Evolutionary conservation across 2,888 invertebrate genomes (phyloP).

Genomic region (Hydroisotoma schaefferi): DNA sequence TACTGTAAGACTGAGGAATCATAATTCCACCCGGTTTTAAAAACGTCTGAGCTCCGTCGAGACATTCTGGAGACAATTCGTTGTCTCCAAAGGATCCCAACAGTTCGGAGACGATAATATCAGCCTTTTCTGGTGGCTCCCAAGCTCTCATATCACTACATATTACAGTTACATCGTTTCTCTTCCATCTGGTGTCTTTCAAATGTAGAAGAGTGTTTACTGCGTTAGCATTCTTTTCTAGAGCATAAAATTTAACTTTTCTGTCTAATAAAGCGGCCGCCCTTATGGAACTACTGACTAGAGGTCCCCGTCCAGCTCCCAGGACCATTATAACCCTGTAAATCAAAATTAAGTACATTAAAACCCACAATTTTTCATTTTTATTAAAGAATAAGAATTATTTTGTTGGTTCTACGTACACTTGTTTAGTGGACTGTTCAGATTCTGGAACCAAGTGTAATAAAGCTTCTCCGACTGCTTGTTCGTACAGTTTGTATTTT

Average conservation of each 20-base stretch:
- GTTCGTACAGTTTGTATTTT: slow-evolving; percentile 86
- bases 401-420: slow-evolving; percentile 58
- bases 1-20: slow-evolving; percentile 85
- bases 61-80: slow-evolving; percentile 95
- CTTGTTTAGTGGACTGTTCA: slow-evolving; percentile 55
- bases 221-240: slow-evolving; percentile 98
- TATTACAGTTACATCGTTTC: slow-evolving; percentile 70
- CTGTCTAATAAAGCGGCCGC: slow-evolving; percentile 69
- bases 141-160: slow-evolving; percentile 83
- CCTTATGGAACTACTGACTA: slow-evolving; percentile 82
- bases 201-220: slow-evolving; percentile 63
- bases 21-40: slow-evolving; percentile 82
- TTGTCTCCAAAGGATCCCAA: slow-evolving; percentile 98
- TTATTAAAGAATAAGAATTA: too few relatives aligned
- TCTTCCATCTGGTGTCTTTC: slow-evolving; percentile 48
- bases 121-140: slow-evolving; percentile 78
- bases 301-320: slow-evolving; percentile 91
- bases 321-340: slow-evolving; percentile 73
- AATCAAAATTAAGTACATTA: slow-evolving; percentile 4
- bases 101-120: slow-evolving; percentile 92
- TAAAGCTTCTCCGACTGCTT: slow-evolving; percentile 75
- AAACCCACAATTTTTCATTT: background rate
- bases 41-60: slow-evolving; percentile 87
- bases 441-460: slow-evolving; percentile 58
- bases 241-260: slow-evolving; percentile 80